Base-by-base conservation (phyloP, 2,797 vertebrate genomes). In the Sebastes hubbsi region DNA sequence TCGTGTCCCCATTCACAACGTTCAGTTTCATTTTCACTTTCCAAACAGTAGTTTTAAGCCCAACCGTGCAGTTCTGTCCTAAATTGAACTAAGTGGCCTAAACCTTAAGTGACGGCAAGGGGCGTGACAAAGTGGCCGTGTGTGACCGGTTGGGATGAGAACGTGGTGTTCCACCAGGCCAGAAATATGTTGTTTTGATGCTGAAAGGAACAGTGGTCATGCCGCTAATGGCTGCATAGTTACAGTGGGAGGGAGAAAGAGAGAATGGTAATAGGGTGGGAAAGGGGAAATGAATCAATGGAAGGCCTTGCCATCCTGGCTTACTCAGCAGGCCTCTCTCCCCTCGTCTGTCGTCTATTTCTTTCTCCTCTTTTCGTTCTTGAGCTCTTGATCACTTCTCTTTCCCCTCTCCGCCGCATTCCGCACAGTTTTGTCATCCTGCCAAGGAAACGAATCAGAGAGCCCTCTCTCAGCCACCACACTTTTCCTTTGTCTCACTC, bases 361-460 rank as follows among this genome's bases (percentile, higher is more conserved):
- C 86, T 82, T 70, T 81, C 81, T 84, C 71, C 56, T 68, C 67
- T 56, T 80, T 84, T 90, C 78, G 13, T 89, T 91, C 87, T 92
- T 82, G 90, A 92, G 91, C 90, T 92, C 92, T 92, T 91, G 90
- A 94, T 95, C 93, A 93, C 92, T 94, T 93, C 91, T 95, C 92
- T 94, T 94, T 96, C 95, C 95, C 96, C 93, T 96, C 95, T 93
- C 87, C 85, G 76, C 95, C 92, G 79, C 96, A 97, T 97, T 98
- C 97, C 95, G 89, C 88, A 93, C 95, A 95, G 95, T 97, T 96
- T 98, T 97, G 97, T 96, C 91, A 90, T 93, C 89, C 94, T 96
- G 97, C 97, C 97, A 97, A 97, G 95, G 95, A 96, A 97, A 95
- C 91, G 61, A 97, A 96, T 97, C 96, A 96, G 96, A 97, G 89